phyloP scores from a whole-genome alignment of 1,140 invertebrate genomes.

The Aporrectodea caliginosa region DNA sequence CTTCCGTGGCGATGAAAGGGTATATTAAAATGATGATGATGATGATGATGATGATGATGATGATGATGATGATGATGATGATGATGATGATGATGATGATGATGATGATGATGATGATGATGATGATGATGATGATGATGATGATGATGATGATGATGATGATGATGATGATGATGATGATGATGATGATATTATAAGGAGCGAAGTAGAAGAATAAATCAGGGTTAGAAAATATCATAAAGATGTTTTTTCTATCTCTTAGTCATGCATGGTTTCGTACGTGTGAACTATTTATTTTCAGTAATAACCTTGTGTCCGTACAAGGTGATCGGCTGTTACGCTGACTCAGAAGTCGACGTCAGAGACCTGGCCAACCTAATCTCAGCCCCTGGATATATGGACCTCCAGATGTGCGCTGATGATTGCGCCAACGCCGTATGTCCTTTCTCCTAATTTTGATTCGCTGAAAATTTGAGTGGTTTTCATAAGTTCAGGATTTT shows the following conservation, averaged over 20 bases:
- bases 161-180: conserved; percentile 2
- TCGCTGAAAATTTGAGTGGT: no score
- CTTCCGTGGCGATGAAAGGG: no score
- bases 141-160: conserved; percentile 3
- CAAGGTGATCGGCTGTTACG: background rate
- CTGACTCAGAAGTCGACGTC: background rate
- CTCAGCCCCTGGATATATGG: background rate
- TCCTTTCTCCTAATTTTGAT: background rate
- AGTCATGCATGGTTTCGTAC: no score
- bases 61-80: conserved; percentile 2
- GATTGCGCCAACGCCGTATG: background rate
- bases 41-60: conserved; percentile 2
- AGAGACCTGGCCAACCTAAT: background rate
- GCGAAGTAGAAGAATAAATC: no score
- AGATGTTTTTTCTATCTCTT: no score
- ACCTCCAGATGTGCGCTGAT: background rate
- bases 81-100: conserved; percentile 3
- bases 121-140: conserved; percentile 2
- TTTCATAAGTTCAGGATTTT: no score
- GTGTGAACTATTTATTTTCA: no score
- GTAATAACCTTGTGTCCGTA: background rate
- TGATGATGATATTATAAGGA: background rate
- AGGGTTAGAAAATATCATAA: no score
- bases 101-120: conserved; percentile 2
- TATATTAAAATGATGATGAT: background rate